Conservation (phyloP, 1,140 invertebrate genomes). For the Scaptodrosophila lebanonensis region DNA sequence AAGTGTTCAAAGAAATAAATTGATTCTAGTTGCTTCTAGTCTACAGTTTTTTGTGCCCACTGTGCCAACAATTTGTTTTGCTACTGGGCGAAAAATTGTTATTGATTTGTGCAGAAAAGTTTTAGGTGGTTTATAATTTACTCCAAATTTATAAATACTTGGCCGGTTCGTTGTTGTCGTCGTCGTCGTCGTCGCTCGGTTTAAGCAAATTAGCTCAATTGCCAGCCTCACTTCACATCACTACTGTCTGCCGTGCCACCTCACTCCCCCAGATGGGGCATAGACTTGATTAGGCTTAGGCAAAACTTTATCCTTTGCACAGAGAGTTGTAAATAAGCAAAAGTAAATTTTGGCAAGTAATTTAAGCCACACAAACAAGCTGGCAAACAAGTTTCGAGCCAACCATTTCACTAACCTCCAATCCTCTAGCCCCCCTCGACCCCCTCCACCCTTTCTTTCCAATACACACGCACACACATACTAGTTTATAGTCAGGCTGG, state of each 20-base stretch:
- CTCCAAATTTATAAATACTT: conserved; percentile 68
- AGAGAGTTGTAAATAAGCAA: conserved; percentile 75
- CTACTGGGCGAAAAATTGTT: conserved; percentile 27
- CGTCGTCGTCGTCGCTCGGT: conserved; percentile 35
- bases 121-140: conserved; percentile 71
- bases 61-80: too few species aligned
- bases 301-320: conserved; percentile 72
- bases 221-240: conserved; percentile 35
- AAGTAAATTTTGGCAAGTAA: conserved; percentile 75
- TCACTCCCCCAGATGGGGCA: conserved; percentile 15
- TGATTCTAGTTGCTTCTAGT: too few species aligned
- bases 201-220: conserved; percentile 75
- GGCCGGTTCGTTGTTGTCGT: conserved; percentile 8
- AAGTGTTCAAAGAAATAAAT: too few species aligned
- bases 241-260: not conserved
- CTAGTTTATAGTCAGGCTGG: too few species aligned
- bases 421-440: conserved; percentile 4
- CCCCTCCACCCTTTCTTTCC: too few species aligned
- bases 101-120: conserved; percentile 45
- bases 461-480: too few species aligned
- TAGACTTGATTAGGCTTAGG: conserved; percentile 73
- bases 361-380: conserved; percentile 74
- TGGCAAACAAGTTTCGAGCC: conserved; percentile 67
- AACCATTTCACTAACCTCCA: conserved; percentile 8
- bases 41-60: too few species aligned